A percentile compares a stretch with the other conserved stretches of the same genome.
phyloP scores from a whole-genome alignment of 2,888 invertebrate genomes.

The Quadroppia sp. region DNA sequence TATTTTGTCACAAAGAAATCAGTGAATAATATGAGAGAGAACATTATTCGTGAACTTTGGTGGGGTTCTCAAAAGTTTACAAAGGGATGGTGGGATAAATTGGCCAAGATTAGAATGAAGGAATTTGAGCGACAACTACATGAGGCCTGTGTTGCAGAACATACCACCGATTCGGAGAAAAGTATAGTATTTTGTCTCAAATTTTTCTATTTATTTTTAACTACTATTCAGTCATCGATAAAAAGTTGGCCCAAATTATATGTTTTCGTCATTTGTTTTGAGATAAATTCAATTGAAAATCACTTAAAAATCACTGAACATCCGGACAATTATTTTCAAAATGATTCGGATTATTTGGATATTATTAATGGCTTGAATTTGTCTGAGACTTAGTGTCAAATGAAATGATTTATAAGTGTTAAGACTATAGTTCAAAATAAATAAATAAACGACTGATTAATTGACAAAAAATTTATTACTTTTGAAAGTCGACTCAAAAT shows the following conservation, averaged over 20 bases:
- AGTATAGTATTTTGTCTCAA: constrained; percentile 10
- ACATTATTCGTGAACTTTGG: constrained; percentile 42
- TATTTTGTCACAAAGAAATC: constrained; percentile 20
- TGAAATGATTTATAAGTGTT: not conserved
- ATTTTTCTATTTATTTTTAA: not conserved
- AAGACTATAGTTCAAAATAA: not conserved
- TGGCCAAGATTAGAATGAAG: constrained; percentile 56
- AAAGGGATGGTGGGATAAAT: constrained; percentile 37
- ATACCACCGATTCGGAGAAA: constrained; percentile 45
- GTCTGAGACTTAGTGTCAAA: not conserved
- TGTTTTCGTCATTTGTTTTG: no score
- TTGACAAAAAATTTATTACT: not conserved
- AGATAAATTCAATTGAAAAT: no score
- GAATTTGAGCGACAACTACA: constrained; percentile 76
- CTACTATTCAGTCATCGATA: no score
- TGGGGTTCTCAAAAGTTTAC: constrained; percentile 41
- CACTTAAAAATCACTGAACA: not conserved
- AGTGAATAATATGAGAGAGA: constrained; percentile 41
- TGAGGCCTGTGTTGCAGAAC: constrained; percentile 39
- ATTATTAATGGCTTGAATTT: no score
- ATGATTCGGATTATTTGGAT: not conserved
- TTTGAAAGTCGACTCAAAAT: not conserved
- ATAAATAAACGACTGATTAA: not conserved
- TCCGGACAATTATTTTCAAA: not conserved
- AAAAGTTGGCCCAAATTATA: not conserved